These are phyloP conservation scores for Cheilosia variabilis DNA, from an alignment of 2,888 invertebrate genomes.

Conservation along the genomic window DNA sequence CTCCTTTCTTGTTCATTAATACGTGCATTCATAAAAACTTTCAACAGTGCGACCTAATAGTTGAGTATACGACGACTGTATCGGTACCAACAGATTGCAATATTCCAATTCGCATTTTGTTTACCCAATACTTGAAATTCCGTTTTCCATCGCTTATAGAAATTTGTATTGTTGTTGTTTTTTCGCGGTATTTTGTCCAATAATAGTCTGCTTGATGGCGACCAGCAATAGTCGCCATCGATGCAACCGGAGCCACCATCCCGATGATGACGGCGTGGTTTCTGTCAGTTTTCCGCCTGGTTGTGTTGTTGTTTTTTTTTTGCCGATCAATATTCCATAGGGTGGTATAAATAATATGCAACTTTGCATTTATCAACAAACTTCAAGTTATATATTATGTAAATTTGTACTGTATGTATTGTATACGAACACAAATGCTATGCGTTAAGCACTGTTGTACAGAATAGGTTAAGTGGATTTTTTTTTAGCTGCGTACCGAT, in stretches of 20 bases:
- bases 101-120: constrained; percentile 43
- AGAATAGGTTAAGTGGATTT: constrained; percentile 7
- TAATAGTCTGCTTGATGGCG: constrained; percentile 23
- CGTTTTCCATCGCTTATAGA: constrained; percentile 36
- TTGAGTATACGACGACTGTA: background rate
- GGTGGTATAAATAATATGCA: constrained; percentile 33
- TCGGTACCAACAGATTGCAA: constrained; percentile 16
- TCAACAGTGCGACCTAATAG: background rate
- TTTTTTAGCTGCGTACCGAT: background rate
- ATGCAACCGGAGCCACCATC: constrained; percentile 24
- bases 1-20: constrained; percentile 1
- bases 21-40: background rate
- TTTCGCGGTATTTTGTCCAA: background rate
- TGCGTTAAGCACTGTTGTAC: background rate
- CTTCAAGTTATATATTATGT: background rate
- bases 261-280: background rate
- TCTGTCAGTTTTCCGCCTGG: background rate
- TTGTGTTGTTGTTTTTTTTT: constrained; percentile 2
- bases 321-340: constrained; percentile 42
- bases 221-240: background rate
- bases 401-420: background rate
- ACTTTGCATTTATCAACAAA: constrained; percentile 13
- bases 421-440: no score
- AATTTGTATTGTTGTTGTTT: background rate
- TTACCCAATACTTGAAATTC: constrained; percentile 46